Base-by-base conservation (phyloP, 2,797 vertebrate species). In the Paratrypauchen microcephalus region DNA sequence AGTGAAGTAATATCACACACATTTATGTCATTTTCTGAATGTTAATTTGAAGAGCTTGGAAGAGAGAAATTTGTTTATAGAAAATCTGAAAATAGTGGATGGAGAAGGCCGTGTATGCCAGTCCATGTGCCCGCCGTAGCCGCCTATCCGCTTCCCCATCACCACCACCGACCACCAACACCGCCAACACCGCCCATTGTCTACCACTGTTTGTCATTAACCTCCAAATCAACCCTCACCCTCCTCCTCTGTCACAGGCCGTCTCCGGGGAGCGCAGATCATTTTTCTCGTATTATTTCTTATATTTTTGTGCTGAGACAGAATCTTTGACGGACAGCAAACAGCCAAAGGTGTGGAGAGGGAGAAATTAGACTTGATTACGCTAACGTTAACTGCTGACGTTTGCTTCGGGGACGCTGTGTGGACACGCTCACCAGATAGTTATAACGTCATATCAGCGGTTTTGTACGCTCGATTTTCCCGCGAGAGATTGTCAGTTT, bases 141-240 rank as follows among this genome's bases (percentile, higher is more conserved):
- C 83, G 86, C 87, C 86, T 87, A 85, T 32, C 32, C 87, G 81
- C 70, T 41, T 78, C 74, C 69, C 83, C 63, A 72, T 63, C 81
- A 69, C 74, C 83, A 76, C 79, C 91, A 91, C n/a, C n/a, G n/a
- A n/a, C n/a, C n/a, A n/a, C n/a, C n/a, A 72, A 65, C 81, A 69
- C 74, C 83, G 78, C 79, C 91, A 91, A 82, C 75, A 85, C 75
- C 91, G 88, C 19, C 90, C 87, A 94, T 96, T 94, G 95, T 96
- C 93, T 94, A 2, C 93, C 93, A 1, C 91, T 95, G 94, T 95
- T 94, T 71, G 93, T 92, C 94, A 95, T 95, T 96, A 96, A 95
- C 96, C 94, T 96, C 94, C 95, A 93, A 93, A 94, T 89, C 93
- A 95, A 94, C 90, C 95, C 76, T 85, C 68, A 79, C 91, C 86